Evolutionary conservation across 92 coral and sea anemone species (phyloP).

Genomic region (Porites lobata): DNA sequence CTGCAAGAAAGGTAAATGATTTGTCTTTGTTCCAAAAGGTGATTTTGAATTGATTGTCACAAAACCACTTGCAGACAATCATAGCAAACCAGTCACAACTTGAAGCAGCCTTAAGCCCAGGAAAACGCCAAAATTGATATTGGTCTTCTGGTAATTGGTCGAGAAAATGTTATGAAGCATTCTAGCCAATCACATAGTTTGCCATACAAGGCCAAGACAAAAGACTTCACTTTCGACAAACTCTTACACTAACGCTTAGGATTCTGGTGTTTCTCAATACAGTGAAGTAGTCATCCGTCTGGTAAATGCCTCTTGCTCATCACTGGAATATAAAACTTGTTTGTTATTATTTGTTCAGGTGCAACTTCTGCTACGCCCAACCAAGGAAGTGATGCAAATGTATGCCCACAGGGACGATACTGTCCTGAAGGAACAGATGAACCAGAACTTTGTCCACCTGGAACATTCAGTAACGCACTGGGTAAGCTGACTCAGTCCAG

Average conservation of each 20-base stretch:
- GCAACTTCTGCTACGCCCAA: conserved; percentile 92
- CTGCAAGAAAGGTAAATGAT: conserved; percentile 82
- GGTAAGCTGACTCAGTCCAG: conserved; percentile 58
- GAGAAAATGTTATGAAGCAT: too few relatives aligned
- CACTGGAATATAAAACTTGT: background rate
- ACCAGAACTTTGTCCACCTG: conserved; percentile 89
- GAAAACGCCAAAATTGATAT: too few relatives aligned
- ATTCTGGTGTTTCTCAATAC: background rate
- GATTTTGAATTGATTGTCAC: too few relatives aligned
- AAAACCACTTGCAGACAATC: too few relatives aligned
- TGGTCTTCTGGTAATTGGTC: too few relatives aligned
- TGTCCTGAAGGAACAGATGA: conserved; percentile 88
- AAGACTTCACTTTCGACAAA: too few relatives aligned
- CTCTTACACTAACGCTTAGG: too few relatives aligned
- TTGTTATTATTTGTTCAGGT: conserved; percentile 58
- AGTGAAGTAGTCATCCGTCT: background rate
- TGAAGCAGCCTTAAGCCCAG: too few relatives aligned
- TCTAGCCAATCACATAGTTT: too few relatives aligned
- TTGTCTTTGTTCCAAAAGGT: background rate
- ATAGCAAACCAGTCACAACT: too few relatives aligned
- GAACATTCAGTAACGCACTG: conserved; percentile 87
- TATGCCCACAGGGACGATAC: conserved; percentile 83
- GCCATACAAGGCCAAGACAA: too few relatives aligned
- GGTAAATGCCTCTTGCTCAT: background rate
- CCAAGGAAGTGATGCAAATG: conserved; percentile 85